A percentile compares a stretch with the other conserved stretches of the same genome.
phyloP scores from a whole-genome alignment of 2,888 invertebrate species.

The Uloborus plumipes region DNA sequence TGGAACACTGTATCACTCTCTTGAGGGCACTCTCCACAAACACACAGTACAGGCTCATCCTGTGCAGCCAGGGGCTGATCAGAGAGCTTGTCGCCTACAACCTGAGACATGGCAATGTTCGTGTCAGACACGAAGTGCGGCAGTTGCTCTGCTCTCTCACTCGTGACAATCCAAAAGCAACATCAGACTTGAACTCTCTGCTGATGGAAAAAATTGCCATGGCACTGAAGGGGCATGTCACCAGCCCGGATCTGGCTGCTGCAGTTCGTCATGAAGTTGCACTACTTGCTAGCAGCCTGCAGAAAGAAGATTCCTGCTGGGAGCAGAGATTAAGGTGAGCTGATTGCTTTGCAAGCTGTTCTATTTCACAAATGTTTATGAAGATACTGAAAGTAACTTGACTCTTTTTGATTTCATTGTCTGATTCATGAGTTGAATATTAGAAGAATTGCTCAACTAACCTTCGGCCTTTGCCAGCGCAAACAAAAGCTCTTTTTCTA shows the following conservation, averaged over 20 bases:
- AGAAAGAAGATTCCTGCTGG: conserved; percentile 96
- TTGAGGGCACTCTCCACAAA: conserved; percentile 89
- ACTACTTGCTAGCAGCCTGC: conserved; percentile 86
- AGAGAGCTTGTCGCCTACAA: conserved; percentile 92
- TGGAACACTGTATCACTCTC: conserved; percentile 93
- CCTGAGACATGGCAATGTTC: conserved; percentile 76
- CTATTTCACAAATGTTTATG: not conserved
- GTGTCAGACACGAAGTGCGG: conserved; percentile 90
- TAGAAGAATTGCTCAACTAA: too few relatives aligned
- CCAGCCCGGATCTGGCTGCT: conserved; percentile 80
- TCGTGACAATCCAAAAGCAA: conserved; percentile 85
- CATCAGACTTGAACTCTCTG: conserved; percentile 85
- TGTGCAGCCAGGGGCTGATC: conserved; percentile 88
- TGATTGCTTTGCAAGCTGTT: conserved; percentile 36
- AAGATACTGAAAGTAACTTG: too few relatives aligned
- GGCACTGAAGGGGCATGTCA: conserved; percentile 74
- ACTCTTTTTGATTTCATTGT: too few relatives aligned
- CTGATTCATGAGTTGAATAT: too few relatives aligned
- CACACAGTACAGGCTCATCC: conserved; percentile 80
- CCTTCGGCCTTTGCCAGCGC: too few relatives aligned
- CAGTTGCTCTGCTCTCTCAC: conserved; percentile 90
- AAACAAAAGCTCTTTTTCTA: too few relatives aligned
- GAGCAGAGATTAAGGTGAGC: conserved; percentile 83
- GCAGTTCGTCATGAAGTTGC: conserved; percentile 91
- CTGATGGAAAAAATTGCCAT: conserved; percentile 82